A percentile compares a stretch with the other conserved stretches of the same genome.
phyloP scores from a whole-genome alignment of 2,888 invertebrate genomes.

The Altica lythri region DNA sequence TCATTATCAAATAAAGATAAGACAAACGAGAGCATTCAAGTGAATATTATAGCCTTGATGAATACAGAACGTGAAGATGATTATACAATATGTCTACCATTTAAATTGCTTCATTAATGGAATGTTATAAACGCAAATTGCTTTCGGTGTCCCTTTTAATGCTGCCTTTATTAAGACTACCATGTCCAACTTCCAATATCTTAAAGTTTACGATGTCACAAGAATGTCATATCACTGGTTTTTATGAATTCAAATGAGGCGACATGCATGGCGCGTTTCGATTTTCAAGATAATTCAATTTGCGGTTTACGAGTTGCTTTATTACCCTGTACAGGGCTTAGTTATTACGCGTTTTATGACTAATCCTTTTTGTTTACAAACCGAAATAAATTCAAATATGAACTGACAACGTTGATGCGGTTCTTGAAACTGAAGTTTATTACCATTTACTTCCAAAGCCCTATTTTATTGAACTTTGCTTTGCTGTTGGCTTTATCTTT shows the following conservation, averaged over 20 bases:
- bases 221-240: conserved; percentile 57
- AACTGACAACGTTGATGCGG: conserved; percentile 24
- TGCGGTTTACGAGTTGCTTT: conserved; percentile 50
- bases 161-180: conserved; percentile 51
- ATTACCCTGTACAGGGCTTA: conserved; percentile 44
- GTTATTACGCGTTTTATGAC: conserved; percentile 48
- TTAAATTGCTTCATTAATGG: conserved; percentile 56
- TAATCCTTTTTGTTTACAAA: conserved; percentile 46
- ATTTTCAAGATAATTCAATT: conserved; percentile 52
- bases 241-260: conserved; percentile 54
- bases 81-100: conserved; percentile 51
- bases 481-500: no score
- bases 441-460: neutral
- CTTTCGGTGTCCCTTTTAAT: conserved; percentile 32
- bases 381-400: conserved; percentile 40
- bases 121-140: conserved; percentile 37
- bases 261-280: conserved; percentile 38
- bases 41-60: conserved; percentile 17
- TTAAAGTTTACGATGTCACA: conserved; percentile 56
- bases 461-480: no score
- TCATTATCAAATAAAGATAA: neutral
- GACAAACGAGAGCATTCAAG: conserved; percentile 8
- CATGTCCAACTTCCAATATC: conserved; percentile 53
- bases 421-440: conserved; percentile 10
- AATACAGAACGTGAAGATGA: conserved; percentile 34